These are phyloP conservation scores for Iselma pallidipennis DNA, from an alignment of 2,888 invertebrate genomes.

Conservation along the genomic window DNA sequence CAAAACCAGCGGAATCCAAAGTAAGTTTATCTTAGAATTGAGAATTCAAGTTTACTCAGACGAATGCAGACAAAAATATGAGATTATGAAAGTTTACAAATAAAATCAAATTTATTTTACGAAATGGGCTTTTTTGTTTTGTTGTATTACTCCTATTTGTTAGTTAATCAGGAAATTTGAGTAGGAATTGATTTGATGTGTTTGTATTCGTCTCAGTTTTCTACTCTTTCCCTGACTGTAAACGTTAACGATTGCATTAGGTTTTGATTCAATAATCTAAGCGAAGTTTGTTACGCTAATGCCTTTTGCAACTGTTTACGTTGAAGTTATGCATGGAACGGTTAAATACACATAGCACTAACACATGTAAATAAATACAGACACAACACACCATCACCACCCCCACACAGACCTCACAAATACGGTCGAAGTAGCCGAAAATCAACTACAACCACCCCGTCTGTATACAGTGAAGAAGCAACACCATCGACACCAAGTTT, in stretches of 20 bases:
- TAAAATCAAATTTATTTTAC: too few relatives aligned
- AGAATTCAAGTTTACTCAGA: slow-evolving; percentile 16
- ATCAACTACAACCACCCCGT: slow-evolving; percentile 64
- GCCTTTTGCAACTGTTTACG: neutral
- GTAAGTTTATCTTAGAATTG: slow-evolving; percentile 44
- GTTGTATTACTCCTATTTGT: too few relatives aligned
- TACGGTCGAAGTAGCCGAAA: slow-evolving; percentile 54
- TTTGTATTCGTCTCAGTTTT: neutral
- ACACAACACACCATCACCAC: slow-evolving; percentile 43
- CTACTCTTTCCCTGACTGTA: too few relatives aligned
- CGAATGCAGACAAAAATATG: neutral
- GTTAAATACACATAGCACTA: slow-evolving; percentile 36
- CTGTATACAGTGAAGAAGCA: slow-evolving; percentile 65
- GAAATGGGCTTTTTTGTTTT: too few relatives aligned
- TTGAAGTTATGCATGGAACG: slow-evolving; percentile 7
- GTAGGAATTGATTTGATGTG: neutral
- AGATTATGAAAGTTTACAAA: too few relatives aligned
- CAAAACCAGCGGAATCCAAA: slow-evolving; percentile 54
- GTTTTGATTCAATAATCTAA: too few relatives aligned
- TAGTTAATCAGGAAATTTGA: too few relatives aligned
- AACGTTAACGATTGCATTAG: too few relatives aligned
- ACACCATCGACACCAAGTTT: slow-evolving; percentile 48
- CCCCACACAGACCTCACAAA: slow-evolving; percentile 50
- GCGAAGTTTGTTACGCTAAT: too few relatives aligned
- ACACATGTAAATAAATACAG: slow-evolving; percentile 56